Evolutionary conservation across 2,797 vertebrate genomes (phyloP).

Genomic region (Nothura maculosa): DNA sequence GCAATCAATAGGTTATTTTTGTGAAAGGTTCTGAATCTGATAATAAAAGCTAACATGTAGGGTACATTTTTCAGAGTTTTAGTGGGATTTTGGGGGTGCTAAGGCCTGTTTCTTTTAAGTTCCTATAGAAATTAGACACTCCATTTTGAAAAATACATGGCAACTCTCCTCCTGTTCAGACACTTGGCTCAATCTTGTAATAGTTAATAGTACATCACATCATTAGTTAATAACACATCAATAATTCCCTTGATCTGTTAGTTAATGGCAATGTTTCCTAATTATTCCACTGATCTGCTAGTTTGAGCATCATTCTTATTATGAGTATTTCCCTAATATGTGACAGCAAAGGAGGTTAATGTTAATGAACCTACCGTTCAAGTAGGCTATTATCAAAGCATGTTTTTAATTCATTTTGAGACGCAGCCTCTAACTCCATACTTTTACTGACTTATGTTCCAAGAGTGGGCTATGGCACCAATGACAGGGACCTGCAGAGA

Average conservation of each 20-base stretch:
- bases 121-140: not conserved
- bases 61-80: not conserved
- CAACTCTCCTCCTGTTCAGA: not conserved
- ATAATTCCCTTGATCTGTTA: not conserved
- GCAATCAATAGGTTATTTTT: not conserved
- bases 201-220: no score
- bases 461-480: not conserved
- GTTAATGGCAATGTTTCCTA: not conserved
- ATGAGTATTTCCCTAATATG: not conserved
- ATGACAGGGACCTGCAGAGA: not conserved
- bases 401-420: not conserved
- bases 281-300: not conserved
- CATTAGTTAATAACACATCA: no score
- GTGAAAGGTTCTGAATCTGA: not conserved
- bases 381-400: not conserved
- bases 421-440: not conserved
- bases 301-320: not conserved
- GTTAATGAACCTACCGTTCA: not conserved
- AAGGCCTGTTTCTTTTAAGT: not conserved
- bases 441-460: not conserved
- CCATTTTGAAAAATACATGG: not conserved
- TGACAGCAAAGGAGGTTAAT: not conserved
- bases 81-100: not conserved
- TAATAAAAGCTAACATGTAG: not conserved
- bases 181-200: not conserved